Conservation (phyloP, 2,888 invertebrate species). For the Chrysotoxum bicinctum region DNA sequence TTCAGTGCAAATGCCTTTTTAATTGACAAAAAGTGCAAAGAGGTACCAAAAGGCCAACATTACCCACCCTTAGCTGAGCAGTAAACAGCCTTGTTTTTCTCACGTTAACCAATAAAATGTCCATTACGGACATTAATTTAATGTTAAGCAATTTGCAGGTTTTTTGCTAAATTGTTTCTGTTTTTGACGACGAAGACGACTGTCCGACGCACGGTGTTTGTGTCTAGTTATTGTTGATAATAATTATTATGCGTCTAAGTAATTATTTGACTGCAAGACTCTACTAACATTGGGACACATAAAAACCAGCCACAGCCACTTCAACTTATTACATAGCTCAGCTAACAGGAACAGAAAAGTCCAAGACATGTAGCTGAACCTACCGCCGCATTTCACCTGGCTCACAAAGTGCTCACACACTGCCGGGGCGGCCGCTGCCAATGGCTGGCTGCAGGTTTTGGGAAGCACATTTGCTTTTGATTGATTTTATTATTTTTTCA, state of each 20-base stretch:
- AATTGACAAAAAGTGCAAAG: not conserved
- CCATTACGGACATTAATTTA: not conserved
- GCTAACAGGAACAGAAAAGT: slow-evolving; percentile 61
- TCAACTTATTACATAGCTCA: slow-evolving; percentile 40
- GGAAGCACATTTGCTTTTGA: slow-evolving; percentile 55
- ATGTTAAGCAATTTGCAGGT: not conserved
- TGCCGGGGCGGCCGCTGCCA: not conserved
- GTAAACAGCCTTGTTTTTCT: not conserved
- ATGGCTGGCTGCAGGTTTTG: slow-evolving; percentile 9
- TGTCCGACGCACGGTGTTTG: not conserved
- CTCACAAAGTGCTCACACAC: slow-evolving; percentile 44
- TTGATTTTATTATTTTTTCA: slow-evolving; percentile 54
- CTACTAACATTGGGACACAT: slow-evolving; percentile 37
- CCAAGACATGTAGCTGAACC: slow-evolving; percentile 55
- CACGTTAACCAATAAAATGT: not conserved
- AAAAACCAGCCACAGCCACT: slow-evolving; percentile 35
- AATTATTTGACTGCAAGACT: slow-evolving; percentile 33
- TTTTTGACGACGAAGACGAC: not conserved
- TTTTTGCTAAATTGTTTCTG: not conserved
- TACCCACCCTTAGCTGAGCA: not conserved
- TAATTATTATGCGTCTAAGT: slow-evolving; percentile 36
- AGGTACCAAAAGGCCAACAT: slow-evolving; percentile 10
- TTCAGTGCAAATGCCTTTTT: not conserved
- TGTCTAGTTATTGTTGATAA: not conserved
- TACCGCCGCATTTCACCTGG: slow-evolving; percentile 56